Evolutionary conservation across 2,113 vertebrate species (phyloP).

Genomic region (Arizona elegans): DNA sequence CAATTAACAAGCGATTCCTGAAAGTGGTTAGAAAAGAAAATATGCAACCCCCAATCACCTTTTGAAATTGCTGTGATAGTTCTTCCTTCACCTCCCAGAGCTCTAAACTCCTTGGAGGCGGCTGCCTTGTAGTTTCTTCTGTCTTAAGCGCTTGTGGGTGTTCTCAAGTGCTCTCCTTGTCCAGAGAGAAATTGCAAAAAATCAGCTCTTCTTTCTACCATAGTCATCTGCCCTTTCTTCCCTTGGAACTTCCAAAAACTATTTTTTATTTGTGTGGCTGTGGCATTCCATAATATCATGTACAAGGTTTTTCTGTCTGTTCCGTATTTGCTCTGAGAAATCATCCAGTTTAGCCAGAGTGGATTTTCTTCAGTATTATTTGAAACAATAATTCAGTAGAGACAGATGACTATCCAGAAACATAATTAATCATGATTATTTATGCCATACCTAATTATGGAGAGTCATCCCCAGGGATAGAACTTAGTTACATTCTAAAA

Average conservation of each 20-base stretch:
- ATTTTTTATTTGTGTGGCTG: background rate
- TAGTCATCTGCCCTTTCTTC: background rate
- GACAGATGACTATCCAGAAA: constrained; percentile 55
- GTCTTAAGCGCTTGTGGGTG: background rate
- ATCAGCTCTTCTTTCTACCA: background rate
- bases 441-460: constrained; percentile 62
- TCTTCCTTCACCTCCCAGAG: background rate
- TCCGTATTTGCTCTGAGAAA: constrained; percentile 47
- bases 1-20: background rate
- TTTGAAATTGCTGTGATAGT: background rate
- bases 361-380: constrained; percentile 45
- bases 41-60: background rate
- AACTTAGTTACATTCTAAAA: constrained; percentile 55
- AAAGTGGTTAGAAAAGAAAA: background rate
- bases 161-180: background rate
- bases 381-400: constrained; percentile 52
- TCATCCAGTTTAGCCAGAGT: constrained; percentile 34
- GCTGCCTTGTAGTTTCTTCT: background rate
- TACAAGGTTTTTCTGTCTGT: background rate
- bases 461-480: constrained; percentile 47
- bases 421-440: constrained; percentile 61
- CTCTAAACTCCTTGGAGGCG: background rate
- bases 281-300: background rate
- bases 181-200: background rate
- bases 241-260: background rate